phyloP scores from a whole-genome alignment of 2,888 invertebrate genomes.

The Mayetiola destructor region DNA sequence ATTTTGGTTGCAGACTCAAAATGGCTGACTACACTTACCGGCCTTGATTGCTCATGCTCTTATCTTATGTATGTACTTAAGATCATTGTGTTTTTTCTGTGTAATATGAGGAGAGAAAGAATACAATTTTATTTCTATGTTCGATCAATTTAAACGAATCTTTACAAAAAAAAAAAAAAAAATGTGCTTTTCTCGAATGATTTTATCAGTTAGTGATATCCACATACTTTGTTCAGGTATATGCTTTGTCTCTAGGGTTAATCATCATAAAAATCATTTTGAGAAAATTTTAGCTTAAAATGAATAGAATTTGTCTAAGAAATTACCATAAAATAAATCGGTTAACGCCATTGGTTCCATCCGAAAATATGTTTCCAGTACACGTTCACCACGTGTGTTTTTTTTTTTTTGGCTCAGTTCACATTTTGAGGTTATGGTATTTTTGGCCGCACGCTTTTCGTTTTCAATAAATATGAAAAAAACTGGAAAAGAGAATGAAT shows the following conservation, averaged over 20 bases:
- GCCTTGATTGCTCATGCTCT: not conserved
- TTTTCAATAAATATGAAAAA: no score
- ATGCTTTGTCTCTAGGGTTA: conserved; percentile 9
- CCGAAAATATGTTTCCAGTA: no score
- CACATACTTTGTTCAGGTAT: conserved; percentile 14
- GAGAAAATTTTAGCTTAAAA: not conserved
- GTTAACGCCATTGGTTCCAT: no score
- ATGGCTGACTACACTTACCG: not conserved
- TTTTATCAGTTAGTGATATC: not conserved
- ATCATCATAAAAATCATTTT: conserved; percentile 6
- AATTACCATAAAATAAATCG: no score
- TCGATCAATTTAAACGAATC: not conserved
- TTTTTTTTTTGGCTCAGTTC: no score
- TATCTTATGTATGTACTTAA: not conserved
- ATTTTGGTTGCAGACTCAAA: not conserved
- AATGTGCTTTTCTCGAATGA: not conserved
- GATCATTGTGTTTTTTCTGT: not conserved
- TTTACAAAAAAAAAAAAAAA: not conserved
- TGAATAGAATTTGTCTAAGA: no score
- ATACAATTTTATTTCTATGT: not conserved
- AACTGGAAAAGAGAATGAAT: no score
- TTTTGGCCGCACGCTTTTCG: no score
- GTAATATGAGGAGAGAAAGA: not conserved
- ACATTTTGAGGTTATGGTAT: no score
- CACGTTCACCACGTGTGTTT: no score